Evolutionary conservation across 2,888 invertebrate genomes (phyloP).

Genomic region (Griposia aprilina): DNA sequence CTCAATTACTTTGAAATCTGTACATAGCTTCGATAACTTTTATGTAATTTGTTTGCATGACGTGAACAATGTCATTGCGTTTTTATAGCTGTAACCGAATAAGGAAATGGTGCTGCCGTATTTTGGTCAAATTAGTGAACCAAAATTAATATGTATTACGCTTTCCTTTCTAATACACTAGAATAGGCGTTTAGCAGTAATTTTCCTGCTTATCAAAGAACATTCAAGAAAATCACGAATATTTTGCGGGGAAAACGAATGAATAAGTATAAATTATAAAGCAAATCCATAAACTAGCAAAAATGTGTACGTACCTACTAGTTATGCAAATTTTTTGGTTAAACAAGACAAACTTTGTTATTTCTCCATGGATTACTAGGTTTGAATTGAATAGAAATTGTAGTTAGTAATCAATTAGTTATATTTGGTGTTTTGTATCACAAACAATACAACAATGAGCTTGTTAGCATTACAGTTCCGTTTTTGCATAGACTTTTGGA

Average conservation of each 20-base stretch:
- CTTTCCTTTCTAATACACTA: neutral
- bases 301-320: neutral
- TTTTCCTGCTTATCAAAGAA: neutral
- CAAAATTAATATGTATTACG: neutral
- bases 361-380: neutral
- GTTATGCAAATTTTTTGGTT: neutral
- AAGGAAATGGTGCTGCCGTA: slow-evolving; percentile 7
- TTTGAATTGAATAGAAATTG: slow-evolving; percentile 1
- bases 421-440: neutral
- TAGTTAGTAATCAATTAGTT: neutral
- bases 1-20: slow-evolving; percentile 49
- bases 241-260: neutral
- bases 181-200: neutral
- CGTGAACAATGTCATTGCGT: slow-evolving; percentile 18
- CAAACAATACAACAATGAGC: slow-evolving; percentile 13
- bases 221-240: neutral
- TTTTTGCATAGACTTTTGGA: neutral
- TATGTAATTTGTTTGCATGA: slow-evolving; percentile 26
- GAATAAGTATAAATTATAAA: neutral
- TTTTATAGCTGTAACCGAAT: slow-evolving; percentile 11
- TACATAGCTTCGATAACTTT: slow-evolving; percentile 24
- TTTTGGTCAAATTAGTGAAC: neutral
- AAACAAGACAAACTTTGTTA: neutral
- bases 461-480: neutral
- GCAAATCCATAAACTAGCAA: neutral